phyloP scores from a whole-genome alignment of 2,113 vertebrate species.

The Ictidomys tridecemlineatus region DNA sequence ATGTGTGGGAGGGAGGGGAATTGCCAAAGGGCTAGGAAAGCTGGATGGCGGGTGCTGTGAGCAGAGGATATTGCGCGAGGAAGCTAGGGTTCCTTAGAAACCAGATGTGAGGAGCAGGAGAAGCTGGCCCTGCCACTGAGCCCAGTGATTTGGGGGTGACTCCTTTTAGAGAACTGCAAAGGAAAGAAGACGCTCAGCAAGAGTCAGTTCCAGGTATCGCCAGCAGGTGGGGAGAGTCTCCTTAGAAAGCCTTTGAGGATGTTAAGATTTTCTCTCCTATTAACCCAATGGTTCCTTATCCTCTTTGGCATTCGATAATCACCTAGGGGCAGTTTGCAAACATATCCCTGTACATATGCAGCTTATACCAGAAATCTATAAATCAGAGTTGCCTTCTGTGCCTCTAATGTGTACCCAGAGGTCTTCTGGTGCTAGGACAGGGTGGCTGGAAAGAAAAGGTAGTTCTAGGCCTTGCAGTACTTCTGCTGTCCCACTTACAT shows the following conservation, averaged over 20 bases:
- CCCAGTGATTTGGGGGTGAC: too few species aligned
- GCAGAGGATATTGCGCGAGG: neutral
- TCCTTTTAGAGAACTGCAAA: neutral
- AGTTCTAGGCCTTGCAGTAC: neutral
- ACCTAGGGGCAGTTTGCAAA: neutral
- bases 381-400: neutral
- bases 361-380: neutral
- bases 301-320: neutral
- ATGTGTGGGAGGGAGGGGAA: neutral
- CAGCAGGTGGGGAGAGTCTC: neutral
- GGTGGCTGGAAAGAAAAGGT: neutral
- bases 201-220: neutral
- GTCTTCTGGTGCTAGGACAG: neutral
- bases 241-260: neutral
- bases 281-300: too few species aligned
- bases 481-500: neutral
- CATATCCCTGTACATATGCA: neutral
- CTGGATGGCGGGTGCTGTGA: neutral
- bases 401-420: neutral
- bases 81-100: neutral
- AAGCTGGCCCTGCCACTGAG: fast-evolving
- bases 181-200: neutral
- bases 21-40: neutral
- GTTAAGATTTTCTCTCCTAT: neutral
- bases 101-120: neutral